A percentile compares a stretch with the other conserved stretches of the same genome.
Evolutionary conservation across 2,797 vertebrate species (phyloP).

Genomic region (Coreius guichenoti): DNA sequence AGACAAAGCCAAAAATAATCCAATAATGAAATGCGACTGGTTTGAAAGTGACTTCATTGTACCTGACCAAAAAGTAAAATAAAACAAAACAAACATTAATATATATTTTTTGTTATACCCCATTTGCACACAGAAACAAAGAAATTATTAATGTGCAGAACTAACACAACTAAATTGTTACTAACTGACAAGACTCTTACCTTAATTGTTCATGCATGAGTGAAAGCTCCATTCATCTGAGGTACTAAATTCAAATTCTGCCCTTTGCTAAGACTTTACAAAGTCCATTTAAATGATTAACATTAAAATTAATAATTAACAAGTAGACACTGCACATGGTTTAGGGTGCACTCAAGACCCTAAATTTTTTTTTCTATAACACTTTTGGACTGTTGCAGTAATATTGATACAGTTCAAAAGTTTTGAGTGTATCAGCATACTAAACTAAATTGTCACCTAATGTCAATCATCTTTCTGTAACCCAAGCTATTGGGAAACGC

Average conservation of each 20-base stretch:
- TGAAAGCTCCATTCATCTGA: not conserved
- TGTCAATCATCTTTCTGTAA: not conserved
- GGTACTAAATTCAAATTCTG: constrained; percentile 33
- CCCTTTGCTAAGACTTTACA: not conserved
- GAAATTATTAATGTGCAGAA: not conserved
- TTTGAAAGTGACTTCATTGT: constrained; percentile 35
- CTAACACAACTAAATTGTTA: not conserved
- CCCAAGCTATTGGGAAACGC: not conserved
- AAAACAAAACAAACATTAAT: not conserved
- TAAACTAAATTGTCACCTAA: not conserved
- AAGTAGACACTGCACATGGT: not conserved
- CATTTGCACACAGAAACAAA: not conserved
- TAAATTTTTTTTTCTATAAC: not conserved
- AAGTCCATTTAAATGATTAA: constrained; percentile 16
- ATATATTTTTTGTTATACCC: not conserved
- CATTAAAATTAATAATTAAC: constrained; percentile 42
- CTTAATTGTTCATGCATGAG: constrained; percentile 1
- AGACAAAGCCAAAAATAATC: constrained; percentile 29
- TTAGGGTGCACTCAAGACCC: not conserved
- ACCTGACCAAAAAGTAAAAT: constrained; percentile 18
- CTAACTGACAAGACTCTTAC: not conserved
- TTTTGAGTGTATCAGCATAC: not conserved
- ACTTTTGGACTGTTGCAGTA: not conserved
- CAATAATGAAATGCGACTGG: not conserved
- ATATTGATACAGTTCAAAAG: not conserved